Base-by-base conservation (phyloP, 2,888 invertebrate species). In the Euphydryas editha region DNA sequence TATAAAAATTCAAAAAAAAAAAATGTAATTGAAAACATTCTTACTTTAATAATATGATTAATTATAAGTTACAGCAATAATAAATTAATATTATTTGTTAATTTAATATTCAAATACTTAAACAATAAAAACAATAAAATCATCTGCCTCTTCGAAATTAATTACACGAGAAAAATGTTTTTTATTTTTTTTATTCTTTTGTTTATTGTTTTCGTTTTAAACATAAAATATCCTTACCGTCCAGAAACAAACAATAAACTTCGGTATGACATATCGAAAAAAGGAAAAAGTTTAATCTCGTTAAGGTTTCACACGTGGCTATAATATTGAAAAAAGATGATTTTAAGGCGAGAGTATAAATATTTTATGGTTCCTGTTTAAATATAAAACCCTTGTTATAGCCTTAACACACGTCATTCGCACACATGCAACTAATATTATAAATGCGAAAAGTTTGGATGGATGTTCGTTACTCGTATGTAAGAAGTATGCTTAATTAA, bases 241-340 rank as follows among this genome's bases (percentile, higher is more conserved):
- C 39, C 47, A 47, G 47, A 63, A 63, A 59, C 61, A 44, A 60
- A 60, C 56, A 42, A 70, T 68, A 68, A 69, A 69, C 51, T 65
- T 59, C 63, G 49, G 51, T 59, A 62, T 30, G 30, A 30, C 30
- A 7, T 49, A 65, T 60, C 59, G 46, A 67, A 70, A 65, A 73
- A 65, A 69, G 64, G 62, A 65, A 73, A 65, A 69, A 65, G 62
- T 65, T 72, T 70, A 69, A 73, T 73, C 72, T 70, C 66, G 72
- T 72, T 70, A 70, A 59, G 62, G 51, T 54, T 24, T 20, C 60
- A 54, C 64, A 65, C 65, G 64, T 68, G 60, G 63, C 63, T 47
- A 4, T 42, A 17, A 47, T 47, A 47, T 13, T 20, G 20, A 46
- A 63, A 63, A 63, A 63, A 51, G 47, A 17, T n/a, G 11, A 11